Conservation (phyloP, 2,113 vertebrate species). For the Bambusicola thoracicus region DNA sequence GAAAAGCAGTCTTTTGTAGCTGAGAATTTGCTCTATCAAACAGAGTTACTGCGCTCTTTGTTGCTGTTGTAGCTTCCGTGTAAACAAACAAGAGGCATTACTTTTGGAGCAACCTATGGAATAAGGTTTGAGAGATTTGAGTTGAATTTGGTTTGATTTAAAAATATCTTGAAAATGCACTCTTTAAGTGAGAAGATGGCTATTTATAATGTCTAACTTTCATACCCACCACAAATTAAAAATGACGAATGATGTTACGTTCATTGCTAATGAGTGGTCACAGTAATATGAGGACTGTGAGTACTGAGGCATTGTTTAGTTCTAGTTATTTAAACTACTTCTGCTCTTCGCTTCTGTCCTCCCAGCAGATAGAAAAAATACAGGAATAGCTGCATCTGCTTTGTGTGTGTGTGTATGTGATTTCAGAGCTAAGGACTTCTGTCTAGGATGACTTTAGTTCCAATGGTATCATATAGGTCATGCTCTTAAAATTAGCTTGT, state of each 20-base stretch:
- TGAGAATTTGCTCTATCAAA: not conserved
- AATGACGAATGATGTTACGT: not conserved
- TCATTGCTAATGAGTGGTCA: not conserved
- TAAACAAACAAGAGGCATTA: not conserved
- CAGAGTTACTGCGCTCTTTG: not conserved
- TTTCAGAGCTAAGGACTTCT: not conserved
- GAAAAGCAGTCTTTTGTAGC: not conserved
- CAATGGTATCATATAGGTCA: not conserved
- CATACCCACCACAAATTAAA: not conserved
- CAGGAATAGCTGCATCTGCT: not conserved
- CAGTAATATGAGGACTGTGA: not conserved
- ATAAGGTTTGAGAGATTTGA: not conserved
- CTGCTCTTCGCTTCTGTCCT: not conserved
- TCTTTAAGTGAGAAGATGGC: not conserved
- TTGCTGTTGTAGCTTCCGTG: not conserved
- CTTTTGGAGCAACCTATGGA: not conserved
- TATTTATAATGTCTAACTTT: not conserved
- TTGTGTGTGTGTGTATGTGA: not conserved
- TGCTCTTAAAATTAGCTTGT: not conserved
- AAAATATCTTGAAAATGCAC: not conserved
- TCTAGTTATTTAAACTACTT: not conserved
- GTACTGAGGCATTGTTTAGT: not conserved
- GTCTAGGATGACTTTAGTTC: not conserved
- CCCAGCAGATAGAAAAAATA: not conserved
- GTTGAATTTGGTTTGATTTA: not conserved